Evolutionary conservation across 2,113 vertebrate species (phyloP), one percentile per base, ranked within the genome.

Genomic region (Tichodroma muraria): DNA sequence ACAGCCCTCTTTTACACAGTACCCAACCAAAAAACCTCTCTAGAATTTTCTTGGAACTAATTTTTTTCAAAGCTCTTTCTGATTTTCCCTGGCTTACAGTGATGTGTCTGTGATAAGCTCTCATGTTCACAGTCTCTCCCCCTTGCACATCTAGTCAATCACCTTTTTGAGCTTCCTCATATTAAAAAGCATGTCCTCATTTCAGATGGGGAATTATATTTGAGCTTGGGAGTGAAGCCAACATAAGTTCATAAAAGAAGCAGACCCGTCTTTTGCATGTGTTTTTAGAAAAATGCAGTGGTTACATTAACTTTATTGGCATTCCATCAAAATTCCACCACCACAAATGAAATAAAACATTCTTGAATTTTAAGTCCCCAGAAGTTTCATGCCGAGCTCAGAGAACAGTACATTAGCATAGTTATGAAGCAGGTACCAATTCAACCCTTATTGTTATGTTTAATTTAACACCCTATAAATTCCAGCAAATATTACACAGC

Each of bases 391-490:
- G 2, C 64, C 24, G 93, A 92, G 78, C 70, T 91, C 60, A 30
- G 65, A 91, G 77, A 95, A 76, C 33, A 68, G 54, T 27, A 37
- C 42, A 94, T 95, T 89, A 94, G 85, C 85, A 80, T 25, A 87
- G 90, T 90, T 95, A 88, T 61, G 82, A 95, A 94, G 66, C 81
- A 86, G 89, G 90, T 49, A 66, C 22, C 79, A 69, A 80, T 65
- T 91, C 89, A 92, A 87, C 18, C 65, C 70, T 91, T 80, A 81
- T 61, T 72, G 59, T 68, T 93, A 53, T 65, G 56, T 94, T 96
- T 93, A 72, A 92, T 90, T 96, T 88, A 95, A 75, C 65, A 89
- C 70, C 87, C 37, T 85, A 13, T 71, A 82, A 82, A 16, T 90
- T 90, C 50, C 89, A 93, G 57, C 82, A 90, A 89, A 94, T 54